Evolutionary conservation across 2,888 invertebrate genomes (phyloP).

Genomic region (Thymelicus lineola): DNA sequence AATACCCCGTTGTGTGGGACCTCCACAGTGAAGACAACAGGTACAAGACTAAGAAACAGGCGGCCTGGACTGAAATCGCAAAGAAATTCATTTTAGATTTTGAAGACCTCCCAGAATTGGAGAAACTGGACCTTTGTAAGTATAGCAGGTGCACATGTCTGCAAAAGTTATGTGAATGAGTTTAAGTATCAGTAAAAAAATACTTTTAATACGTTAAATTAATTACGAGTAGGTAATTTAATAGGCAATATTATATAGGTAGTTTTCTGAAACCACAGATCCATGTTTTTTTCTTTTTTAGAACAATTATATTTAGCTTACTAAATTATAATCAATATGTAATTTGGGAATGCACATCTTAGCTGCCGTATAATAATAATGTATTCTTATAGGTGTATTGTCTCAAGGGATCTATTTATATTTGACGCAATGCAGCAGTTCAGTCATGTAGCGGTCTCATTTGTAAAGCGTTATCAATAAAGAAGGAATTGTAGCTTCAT

Average conservation of each 20-base stretch:
- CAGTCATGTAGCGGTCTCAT: not conserved
- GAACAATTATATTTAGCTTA: no score
- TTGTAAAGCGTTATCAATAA: not conserved
- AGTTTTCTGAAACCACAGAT: no score
- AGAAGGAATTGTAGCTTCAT: conserved; percentile 3
- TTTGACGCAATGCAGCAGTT: conserved; percentile 9
- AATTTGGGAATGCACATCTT: no score
- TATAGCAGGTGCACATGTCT: conserved; percentile 38
- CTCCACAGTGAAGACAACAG: conserved; percentile 58
- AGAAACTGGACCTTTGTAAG: conserved; percentile 69
- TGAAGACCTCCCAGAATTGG: conserved; percentile 57
- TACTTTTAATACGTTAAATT: no score
- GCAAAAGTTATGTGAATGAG: no score
- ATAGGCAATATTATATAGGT: no score
- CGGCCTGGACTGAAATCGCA: conserved; percentile 66
- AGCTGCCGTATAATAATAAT: not conserved
- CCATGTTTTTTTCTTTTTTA: no score
- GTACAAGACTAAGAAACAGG: conserved; percentile 54
- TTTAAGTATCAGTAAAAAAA: no score
- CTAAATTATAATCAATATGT: no score
- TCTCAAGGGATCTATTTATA: conserved; percentile 7
- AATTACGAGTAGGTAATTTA: no score
- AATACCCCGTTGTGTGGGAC: conserved; percentile 68
- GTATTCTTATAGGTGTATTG: not conserved
- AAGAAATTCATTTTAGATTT: conserved; percentile 62